These are phyloP conservation scores for Chloroceryle inda DNA, from an alignment of 2,797 vertebrate species.

Conservation along the genomic window DNA sequence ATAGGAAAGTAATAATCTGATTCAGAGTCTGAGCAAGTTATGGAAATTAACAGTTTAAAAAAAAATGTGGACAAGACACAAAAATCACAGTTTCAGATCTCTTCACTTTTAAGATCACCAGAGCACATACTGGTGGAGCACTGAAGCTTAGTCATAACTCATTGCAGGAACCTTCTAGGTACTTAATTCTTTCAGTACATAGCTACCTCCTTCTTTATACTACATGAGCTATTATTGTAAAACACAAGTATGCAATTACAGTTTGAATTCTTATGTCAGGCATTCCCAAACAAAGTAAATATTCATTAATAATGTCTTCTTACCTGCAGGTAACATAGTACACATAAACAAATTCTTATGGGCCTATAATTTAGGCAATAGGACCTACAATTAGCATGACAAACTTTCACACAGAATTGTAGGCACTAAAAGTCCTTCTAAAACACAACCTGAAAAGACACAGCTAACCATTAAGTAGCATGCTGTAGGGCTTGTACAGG, in stretches of 20 bases:
- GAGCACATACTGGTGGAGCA: not conserved
- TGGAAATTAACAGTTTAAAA: no score
- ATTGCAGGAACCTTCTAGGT: not conserved
- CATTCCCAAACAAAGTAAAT: not conserved
- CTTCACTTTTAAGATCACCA: not conserved
- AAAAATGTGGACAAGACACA: not conserved
- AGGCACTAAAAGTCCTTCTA: not conserved
- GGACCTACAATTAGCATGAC: not conserved
- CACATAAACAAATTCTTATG: not conserved
- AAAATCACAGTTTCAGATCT: not conserved
- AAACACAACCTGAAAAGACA: not conserved
- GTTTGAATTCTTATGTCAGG: not conserved
- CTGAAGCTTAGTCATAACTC: not conserved
- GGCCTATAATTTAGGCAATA: not conserved
- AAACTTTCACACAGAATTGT: not conserved
- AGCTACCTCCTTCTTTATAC: not conserved
- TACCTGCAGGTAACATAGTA: not conserved
- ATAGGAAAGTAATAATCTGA: no score
- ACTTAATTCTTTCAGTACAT: not conserved
- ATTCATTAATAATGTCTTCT: not conserved
- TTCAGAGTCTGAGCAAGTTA: no score
- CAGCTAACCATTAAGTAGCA: not conserved
- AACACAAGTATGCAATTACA: not conserved
- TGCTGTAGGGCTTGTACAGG: accelerated
- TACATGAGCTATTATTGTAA: not conserved